Evolutionary conservation across 2,113 vertebrate genomes (phyloP).

Genomic region (Dolichallabes microphthalmus): DNA sequence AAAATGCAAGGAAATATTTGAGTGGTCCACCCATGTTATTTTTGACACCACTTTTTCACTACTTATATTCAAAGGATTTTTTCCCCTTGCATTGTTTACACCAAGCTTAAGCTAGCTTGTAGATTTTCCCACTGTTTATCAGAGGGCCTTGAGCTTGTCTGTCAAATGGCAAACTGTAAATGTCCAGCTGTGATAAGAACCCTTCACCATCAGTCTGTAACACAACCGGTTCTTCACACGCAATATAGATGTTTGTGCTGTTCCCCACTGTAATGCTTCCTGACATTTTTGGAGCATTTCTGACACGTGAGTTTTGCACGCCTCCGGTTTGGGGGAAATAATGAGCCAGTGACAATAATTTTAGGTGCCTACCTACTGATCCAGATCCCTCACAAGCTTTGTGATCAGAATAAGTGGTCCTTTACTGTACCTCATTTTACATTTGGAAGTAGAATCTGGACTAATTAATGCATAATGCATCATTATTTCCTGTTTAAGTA

Average conservation of each 20-base stretch:
- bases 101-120: background rate
- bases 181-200: conserved; percentile 29
- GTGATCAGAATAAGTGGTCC: background rate
- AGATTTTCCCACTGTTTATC: conserved; percentile 2
- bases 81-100: background rate
- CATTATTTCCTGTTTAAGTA: background rate
- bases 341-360: background rate
- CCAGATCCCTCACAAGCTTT: too few relatives aligned
- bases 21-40: conserved; percentile 8
- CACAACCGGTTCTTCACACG: conserved; percentile 20
- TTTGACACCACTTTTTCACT: background rate
- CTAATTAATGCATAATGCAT: background rate
- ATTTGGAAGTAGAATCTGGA: background rate
- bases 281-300: background rate
- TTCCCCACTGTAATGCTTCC: background rate
- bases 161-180: too few relatives aligned
- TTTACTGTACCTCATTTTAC: background rate
- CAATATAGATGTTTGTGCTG: conserved; percentile 28
- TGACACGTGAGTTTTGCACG: background rate
- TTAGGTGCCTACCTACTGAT: background rate
- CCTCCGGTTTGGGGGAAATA: background rate
- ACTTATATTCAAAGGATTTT: background rate
- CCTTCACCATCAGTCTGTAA: background rate
- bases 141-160: background rate
- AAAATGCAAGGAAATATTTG: background rate